A percentile compares a stretch with the other conserved stretches of the same genome.
These are phyloP conservation scores for Fissipunctia ypsillon DNA, from an alignment of 2,888 invertebrate species.

Conservation along the genomic window DNA sequence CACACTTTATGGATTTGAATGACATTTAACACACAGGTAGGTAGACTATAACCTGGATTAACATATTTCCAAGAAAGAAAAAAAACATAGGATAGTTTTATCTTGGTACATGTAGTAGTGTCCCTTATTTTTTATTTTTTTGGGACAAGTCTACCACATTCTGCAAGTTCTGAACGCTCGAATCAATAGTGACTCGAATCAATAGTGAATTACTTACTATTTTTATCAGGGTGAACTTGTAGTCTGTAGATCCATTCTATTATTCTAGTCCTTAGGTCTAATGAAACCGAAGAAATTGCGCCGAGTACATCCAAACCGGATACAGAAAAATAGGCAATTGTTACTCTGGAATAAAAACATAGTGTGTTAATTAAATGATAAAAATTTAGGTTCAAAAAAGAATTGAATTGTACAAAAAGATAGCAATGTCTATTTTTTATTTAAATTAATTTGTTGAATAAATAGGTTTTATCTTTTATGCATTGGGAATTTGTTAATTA, in stretches of 20 bases:
- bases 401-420: not conserved
- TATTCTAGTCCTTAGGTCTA: slow-evolving; percentile 92
- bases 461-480: not conserved
- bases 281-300: slow-evolving; percentile 92
- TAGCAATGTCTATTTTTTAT: not conserved
- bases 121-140: too few species aligned
- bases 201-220: slow-evolving; percentile 80
- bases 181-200: not conserved
- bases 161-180: not conserved
- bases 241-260: slow-evolving; percentile 98
- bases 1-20: too few species aligned
- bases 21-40: too few species aligned
- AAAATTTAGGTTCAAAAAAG: slow-evolving; percentile 4
- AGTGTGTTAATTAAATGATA: slow-evolving; percentile 13
- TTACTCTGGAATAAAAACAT: slow-evolving; percentile 90
- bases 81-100: too few species aligned
- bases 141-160: too few species aligned
- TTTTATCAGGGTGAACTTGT: slow-evolving; percentile 92
- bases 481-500: not conserved
- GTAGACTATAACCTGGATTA: too few species aligned
- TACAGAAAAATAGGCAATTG: slow-evolving; percentile 97
- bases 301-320: slow-evolving; percentile 97
- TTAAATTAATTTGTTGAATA: not conserved
- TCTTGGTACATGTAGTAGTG: too few species aligned
- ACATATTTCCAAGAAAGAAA: too few species aligned